Base-by-base conservation (phyloP, 2,797 vertebrate genomes). In the Pipistrellus kuhlii region DNA sequence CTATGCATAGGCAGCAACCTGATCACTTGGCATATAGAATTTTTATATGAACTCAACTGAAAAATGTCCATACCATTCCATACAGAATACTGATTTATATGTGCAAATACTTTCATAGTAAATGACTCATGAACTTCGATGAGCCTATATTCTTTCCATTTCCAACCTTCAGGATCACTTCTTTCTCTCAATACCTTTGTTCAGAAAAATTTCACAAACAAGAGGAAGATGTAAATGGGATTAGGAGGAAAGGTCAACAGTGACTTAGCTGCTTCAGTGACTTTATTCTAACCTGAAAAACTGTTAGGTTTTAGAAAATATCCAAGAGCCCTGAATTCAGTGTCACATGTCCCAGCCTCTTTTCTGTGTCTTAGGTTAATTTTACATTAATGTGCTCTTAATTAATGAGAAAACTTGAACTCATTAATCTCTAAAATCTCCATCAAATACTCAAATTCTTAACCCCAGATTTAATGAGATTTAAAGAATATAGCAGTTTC, bases 351-450 rank as follows among this genome's bases (percentile, higher is more conserved):
- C 20, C 82, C 51, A 21, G 57, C 27, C 8, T 46, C 32, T 32
- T 76, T 86, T 13, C 13, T 51, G 23, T 53, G 48, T 48, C 44
- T 85, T 82, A 66, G 1, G 57, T 68, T 83, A 46, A 73, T 69
- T 69, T 81, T 84, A 68, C 3, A 59, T 41, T 85, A 51, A 84
- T 72, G 72, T 48, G 6, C 84, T 75, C 15, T 51, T 88, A 78
- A 90, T 82, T 62, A 59, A 72, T 68, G 71, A 85, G 25, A 91
- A 93, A 95, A 90, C 3, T 15, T 87, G 23, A 92, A 76, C n/a
- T 84, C 1, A 27, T 69, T 84, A 17, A 11, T 75, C 25, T 83
- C 11, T 55, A 80, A 75, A n/a, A 44, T 30, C 35, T 88, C 51
- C 30, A 11, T 48, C 57, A 30, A 46, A 30, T 87, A 51, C 15